These are phyloP conservation scores for Aromia moschata DNA, from an alignment of 2,888 invertebrate genomes.

Conservation along the genomic window DNA sequence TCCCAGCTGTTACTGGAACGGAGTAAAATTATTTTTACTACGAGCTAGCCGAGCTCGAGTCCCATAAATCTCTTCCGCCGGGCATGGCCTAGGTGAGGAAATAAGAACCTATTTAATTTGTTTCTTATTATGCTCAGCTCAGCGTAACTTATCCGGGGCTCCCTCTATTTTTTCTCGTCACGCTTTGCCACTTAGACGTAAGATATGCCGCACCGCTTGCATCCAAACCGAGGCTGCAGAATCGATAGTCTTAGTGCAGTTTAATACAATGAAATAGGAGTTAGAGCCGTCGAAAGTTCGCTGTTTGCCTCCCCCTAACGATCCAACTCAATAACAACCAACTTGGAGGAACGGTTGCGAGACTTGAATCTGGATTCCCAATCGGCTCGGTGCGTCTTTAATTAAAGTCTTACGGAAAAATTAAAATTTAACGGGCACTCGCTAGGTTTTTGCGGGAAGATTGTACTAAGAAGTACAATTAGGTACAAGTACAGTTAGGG, in stretches of 20 bases:
- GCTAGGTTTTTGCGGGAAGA: no score
- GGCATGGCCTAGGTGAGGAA: neutral
- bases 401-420: conserved; percentile 37
- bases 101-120: conserved; percentile 5
- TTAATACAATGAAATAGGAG: conserved; percentile 44
- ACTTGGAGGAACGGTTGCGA: conserved; percentile 26
- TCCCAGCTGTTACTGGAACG: no score
- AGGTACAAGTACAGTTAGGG: no score
- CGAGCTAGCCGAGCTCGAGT: no score
- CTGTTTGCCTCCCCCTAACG: conserved; percentile 37
- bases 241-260: conserved; percentile 43
- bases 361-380: conserved; percentile 33
- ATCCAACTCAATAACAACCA: conserved; percentile 38
- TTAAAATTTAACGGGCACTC: no score
- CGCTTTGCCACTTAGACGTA: conserved; percentile 37
- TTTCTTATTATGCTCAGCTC: neutral
- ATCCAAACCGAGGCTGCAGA: conserved; percentile 24
- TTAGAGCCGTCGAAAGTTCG: conserved; percentile 42
- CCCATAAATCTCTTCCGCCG: no score
- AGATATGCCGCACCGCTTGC: conserved; percentile 38
- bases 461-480: no score
- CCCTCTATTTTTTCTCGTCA: conserved; percentile 36
- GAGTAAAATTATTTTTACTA: no score
- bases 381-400: conserved; percentile 37
- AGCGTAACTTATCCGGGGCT: neutral